Evolutionary conservation across 2,888 invertebrate species (phyloP), one percentile per base, ranked within the genome.

Genomic region (Terebella lapidaria): DNA sequence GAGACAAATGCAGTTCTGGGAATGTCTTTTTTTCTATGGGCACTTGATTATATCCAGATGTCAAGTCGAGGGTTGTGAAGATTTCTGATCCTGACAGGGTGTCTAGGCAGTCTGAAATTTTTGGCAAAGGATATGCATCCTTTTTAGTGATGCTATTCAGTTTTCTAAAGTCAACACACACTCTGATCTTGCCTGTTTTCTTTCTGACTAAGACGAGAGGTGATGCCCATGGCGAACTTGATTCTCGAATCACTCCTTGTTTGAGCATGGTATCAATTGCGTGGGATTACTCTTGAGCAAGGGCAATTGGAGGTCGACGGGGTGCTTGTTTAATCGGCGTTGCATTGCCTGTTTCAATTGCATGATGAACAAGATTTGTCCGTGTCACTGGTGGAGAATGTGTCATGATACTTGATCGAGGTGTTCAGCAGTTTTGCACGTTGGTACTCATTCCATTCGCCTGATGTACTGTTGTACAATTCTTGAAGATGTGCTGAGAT

Each of bases 211-310:
- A 49, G 15, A 49, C 49, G 24, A 49, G 10, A 10, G 49, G 49
- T 10, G 49, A 49, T 10, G 49, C 49, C 49, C 49, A 49, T 5
- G 49, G 49, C 10, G 49, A 49, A 49, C n/a, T 18, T 49, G 49
- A 49, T 5, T 15, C 18, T 49, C 22, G 49, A 5, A 49, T 49
- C 5, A 22, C 15, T 20, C 22, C 22, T 5, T 49, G 49, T 22
- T 49, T 15, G 5, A 20, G 22, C 49, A 49, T 5, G 10, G 10
- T 10, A 10, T 49, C 49, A 49, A 49, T 49, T 5, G 49, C 49
- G 22, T 15, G 18, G 5, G 10, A 20, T 5, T 49, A 15, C 22
- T 49, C 49, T 15, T 22, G n/a, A 20, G 15, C 49, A 5, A 49
- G 22, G 10, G 49, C 49, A 10, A 49, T 20, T 5, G 49, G 49